These are phyloP conservation scores for Xenopus borealis DNA, from an alignment of 2,113 vertebrate genomes.

Conservation along the genomic window DNA sequence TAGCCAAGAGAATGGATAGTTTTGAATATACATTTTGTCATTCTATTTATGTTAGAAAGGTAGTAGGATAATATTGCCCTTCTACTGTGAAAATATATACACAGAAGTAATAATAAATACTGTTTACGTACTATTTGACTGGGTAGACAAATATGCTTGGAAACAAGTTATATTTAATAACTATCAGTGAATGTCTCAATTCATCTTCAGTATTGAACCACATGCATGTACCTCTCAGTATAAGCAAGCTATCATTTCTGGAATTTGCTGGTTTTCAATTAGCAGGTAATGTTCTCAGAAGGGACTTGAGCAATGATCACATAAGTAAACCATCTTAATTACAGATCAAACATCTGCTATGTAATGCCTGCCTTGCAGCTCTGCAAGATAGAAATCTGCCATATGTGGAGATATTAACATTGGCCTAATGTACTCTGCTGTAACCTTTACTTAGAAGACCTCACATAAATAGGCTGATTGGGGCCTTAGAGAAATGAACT, in stretches of 20 bases:
- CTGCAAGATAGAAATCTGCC: neutral
- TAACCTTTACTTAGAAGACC: neutral
- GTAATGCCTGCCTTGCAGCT: neutral
- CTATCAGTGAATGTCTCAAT: no score
- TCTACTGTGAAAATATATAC: no score
- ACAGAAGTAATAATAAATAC: no score
- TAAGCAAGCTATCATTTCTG: no score
- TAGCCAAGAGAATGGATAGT: no score
- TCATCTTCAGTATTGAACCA: neutral
- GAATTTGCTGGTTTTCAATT: neutral
- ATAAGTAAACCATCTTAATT: constrained; percentile 17
- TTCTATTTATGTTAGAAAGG: no score
- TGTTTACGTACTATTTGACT: no score
- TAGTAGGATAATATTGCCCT: no score
- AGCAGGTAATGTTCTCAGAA: constrained; percentile 2
- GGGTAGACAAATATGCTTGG: no score
- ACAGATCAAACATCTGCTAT: constrained; percentile 20
- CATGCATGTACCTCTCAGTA: no score
- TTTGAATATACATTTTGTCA: no score
- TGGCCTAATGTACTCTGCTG: neutral
- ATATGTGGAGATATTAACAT: neutral
- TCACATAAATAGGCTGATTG: neutral
- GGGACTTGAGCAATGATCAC: constrained; percentile 11
- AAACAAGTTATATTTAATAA: no score
- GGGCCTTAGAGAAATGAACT: neutral